A percentile compares a stretch with the other conserved stretches of the same genome.
Conservation (phyloP, 92 coral and sea anemone genomes). For the Nematostella vectensis region DNA sequence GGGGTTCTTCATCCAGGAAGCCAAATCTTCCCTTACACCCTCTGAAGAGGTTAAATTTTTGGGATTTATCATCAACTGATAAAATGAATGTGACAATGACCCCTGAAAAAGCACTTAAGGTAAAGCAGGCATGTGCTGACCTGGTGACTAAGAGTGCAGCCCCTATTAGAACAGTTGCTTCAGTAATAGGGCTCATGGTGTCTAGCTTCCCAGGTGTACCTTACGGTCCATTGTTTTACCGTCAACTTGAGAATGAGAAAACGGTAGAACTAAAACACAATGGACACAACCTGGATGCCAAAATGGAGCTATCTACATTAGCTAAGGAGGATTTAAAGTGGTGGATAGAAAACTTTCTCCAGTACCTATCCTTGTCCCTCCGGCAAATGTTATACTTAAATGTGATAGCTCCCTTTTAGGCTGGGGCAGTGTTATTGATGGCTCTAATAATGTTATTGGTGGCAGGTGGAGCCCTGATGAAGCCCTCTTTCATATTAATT, state of each 20-base stretch:
- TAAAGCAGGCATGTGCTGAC: no score
- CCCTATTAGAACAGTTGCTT: no score
- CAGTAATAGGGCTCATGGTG: no score
- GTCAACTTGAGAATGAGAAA: constrained; percentile 30
- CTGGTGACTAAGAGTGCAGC: no score
- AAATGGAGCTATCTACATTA: constrained; percentile 12
- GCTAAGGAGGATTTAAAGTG: constrained; percentile 22
- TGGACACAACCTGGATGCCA: constrained; percentile 18
- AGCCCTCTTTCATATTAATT: constrained; percentile 19
- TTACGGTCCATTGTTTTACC: constrained; percentile 31
- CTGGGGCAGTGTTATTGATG: constrained; percentile 33
- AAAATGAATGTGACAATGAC: no score
- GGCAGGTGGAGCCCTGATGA: constrained; percentile 30
- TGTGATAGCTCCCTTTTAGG: constrained; percentile 39
- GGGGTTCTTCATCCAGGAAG: background rate
- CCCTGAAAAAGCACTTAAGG: no score
- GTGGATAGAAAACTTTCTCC: constrained; percentile 18
- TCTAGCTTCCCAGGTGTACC: constrained; percentile 26
- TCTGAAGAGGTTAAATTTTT: no score
- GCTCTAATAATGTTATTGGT: constrained; percentile 5
- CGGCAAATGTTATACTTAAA: constrained; percentile 5
- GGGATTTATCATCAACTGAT: no score
- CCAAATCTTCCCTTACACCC: no score
- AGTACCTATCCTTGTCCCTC: background rate
- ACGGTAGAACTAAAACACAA: constrained; percentile 14